Base-by-base conservation (phyloP, 2,888 invertebrate species). In the Thyatira batis region DNA sequence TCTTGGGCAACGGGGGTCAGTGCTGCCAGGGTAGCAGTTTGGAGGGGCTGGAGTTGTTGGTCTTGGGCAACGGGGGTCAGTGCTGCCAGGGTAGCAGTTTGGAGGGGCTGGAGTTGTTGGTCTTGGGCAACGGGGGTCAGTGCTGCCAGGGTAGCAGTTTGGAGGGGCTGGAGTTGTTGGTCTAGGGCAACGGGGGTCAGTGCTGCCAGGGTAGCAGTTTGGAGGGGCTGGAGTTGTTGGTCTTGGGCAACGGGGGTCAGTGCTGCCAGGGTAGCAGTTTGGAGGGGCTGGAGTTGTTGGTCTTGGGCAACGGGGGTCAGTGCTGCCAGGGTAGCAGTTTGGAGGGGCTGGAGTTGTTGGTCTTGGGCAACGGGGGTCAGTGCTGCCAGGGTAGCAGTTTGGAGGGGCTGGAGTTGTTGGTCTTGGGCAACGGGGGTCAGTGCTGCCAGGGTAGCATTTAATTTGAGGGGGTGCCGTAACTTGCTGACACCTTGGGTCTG, bases 401-500 rank as follows among this genome's bases (percentile, higher is more conserved):
- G 72, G 61, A 58, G 66, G 69, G 0, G 65, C 55, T n/a, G 67
- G 65, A 13, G 79, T 74, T 1, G 76, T 73, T 50, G 79, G 73
- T 58, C 69, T 72, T 0, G 70, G 76, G 45, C 73, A 80, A 49
- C 65, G 69, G 2, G 68, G 69, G 50, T 76, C 65, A 2, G 64
- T 54, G 9, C 74, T 75, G 1, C 82, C 84, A 6, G 82, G 81
- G 27, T 78, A 80, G 48, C 83, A 82, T 53, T 73, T 76, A 5
- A 66, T 54, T 60, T 79, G 73, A 21, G 78, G 60, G 50, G 74
- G 69, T 23, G 73, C 61, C 3, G 81, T 72, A 46, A 78, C 73
- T 50, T 71, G 72, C 53, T 78, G 84, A 59, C 91, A 90, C 20
- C 69, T 73, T 1, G 84, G 84, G 17, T 87, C 83, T 1, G 65